Percentiles rank a stretch among this genome's conserved stretches.
Evolutionary conservation across 2,113 vertebrate species (phyloP).

Genomic region (Mobula birostris): DNA sequence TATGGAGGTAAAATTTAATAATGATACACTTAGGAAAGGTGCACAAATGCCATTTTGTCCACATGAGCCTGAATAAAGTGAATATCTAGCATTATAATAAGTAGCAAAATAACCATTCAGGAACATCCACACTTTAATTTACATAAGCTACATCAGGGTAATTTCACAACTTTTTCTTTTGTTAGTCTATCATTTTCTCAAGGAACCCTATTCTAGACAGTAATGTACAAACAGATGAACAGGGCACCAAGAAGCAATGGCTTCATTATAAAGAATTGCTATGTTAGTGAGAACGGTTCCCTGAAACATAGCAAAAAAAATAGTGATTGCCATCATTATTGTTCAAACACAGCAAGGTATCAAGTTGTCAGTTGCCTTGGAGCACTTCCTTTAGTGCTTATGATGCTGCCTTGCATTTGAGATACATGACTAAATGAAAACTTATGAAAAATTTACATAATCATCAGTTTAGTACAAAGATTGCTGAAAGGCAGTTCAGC

Average conservation of each 20-base stretch:
- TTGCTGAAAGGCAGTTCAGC: not conserved
- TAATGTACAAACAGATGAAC: not conserved
- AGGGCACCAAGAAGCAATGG: not conserved
- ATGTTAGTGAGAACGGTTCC: not conserved
- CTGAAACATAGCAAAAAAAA: not conserved
- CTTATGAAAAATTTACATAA: slow-evolving; percentile 18
- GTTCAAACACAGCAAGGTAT: not conserved
- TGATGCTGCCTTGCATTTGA: not conserved
- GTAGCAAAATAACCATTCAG: not conserved
- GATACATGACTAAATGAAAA: not conserved
- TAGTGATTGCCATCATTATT: not conserved
- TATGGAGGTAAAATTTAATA: too few species aligned
- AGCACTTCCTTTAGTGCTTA: not conserved
- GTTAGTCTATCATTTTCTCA: not conserved
- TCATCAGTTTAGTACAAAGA: not conserved
- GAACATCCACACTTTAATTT: not conserved
- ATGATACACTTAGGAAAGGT: not conserved
- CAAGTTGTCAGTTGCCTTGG: not conserved
- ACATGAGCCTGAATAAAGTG: not conserved
- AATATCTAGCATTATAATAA: not conserved
- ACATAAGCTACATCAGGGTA: not conserved
- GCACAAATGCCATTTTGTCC: not conserved
- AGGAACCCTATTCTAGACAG: not conserved
- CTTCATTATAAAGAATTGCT: not conserved
- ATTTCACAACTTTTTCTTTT: not conserved